phyloP scores from a whole-genome alignment of 2,888 invertebrate genomes.

The Pristionchus exspectatus region DNA sequence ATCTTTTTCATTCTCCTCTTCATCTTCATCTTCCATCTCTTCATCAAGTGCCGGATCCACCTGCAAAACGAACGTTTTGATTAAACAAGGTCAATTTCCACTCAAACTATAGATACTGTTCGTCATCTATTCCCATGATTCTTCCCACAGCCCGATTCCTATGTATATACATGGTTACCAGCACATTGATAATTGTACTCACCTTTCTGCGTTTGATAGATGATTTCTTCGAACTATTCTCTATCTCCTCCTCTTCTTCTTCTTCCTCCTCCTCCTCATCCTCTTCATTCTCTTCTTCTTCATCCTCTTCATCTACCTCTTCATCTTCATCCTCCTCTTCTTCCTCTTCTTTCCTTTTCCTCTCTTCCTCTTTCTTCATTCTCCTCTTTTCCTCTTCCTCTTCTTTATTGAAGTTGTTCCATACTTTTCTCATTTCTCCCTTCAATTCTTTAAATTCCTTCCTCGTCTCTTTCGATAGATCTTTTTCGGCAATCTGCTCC shows the following conservation, averaged over 20 bases:
- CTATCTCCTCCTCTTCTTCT: neutral
- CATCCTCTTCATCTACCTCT: neutral
- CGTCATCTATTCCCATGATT: neutral
- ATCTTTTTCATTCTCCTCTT: neutral
- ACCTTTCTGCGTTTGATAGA: conserved; percentile 12
- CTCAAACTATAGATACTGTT: neutral
- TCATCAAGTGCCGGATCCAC: neutral
- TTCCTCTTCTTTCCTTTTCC: neutral
- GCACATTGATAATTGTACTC: too few species aligned
- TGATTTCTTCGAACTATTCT: neutral
- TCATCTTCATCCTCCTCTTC: neutral
- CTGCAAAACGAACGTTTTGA: neutral
- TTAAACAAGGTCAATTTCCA: neutral
- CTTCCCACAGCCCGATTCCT: neutral
- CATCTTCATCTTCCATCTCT: neutral
- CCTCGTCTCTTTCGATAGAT: neutral
- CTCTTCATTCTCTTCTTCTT: neutral
- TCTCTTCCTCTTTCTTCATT: neutral
- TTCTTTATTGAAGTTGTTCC: too few species aligned
- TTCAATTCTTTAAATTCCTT: neutral
- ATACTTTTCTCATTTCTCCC: neutral
- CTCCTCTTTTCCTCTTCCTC: neutral
- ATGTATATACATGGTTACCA: neutral
- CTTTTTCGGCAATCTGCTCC: neutral
- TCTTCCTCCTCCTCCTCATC: neutral